Evolutionary conservation across 2,888 invertebrate species (phyloP).

Genomic region (Agrochola lota): DNA sequence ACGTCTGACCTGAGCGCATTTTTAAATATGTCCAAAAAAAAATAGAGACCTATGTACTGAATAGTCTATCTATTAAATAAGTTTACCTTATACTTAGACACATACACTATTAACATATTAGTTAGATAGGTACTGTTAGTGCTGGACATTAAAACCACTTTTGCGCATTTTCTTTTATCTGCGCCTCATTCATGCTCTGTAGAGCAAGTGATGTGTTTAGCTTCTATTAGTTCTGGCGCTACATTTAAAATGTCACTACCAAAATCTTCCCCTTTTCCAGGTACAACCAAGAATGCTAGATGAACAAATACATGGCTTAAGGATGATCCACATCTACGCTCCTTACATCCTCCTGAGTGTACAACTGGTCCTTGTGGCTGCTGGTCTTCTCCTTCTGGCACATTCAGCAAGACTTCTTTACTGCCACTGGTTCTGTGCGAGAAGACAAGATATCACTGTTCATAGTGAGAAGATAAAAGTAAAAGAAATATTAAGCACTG

Average conservation of each 20-base stretch:
- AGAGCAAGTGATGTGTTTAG: background rate
- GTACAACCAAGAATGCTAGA: constrained; percentile 71
- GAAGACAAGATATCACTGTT: constrained; percentile 34
- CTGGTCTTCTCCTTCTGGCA: constrained; percentile 49
- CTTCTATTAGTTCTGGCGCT: background rate
- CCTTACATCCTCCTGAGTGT: constrained; percentile 66
- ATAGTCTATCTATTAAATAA: background rate
- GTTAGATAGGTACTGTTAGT: background rate
- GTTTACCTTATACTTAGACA: background rate
- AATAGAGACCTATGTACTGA: background rate
- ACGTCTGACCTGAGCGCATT: no score
- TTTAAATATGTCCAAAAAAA: no score
- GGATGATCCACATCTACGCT: constrained; percentile 64
- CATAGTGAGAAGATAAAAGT: constrained; percentile 18
- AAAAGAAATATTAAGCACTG: constrained; percentile 27
- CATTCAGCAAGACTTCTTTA: constrained; percentile 53
- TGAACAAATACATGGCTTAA: constrained; percentile 58
- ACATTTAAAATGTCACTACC: background rate
- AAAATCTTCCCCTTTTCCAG: constrained; percentile 65
- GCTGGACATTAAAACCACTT: background rate
- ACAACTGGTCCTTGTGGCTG: constrained; percentile 53
- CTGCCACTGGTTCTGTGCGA: constrained; percentile 46
- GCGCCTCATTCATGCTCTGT: background rate
- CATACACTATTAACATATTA: background rate
- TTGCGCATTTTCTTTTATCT: background rate